phyloP scores from a whole-genome alignment of 2,797 vertebrate genomes.

The Emys orbicularis region DNA sequence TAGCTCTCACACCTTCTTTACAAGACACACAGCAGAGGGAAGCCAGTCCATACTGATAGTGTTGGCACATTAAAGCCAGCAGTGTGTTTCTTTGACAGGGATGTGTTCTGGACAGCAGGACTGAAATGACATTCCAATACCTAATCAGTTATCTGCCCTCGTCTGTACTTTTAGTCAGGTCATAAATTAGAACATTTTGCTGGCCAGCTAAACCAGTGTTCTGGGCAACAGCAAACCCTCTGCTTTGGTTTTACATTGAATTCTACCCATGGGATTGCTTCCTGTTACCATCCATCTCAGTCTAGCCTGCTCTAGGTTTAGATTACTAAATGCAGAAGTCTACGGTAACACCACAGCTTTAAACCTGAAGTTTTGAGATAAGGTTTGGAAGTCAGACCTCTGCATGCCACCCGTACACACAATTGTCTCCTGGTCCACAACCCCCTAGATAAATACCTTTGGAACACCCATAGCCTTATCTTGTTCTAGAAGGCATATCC shows the following conservation, averaged over 20 bases:
- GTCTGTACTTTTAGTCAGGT: background rate
- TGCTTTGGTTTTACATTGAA: background rate
- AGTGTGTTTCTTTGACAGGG: background rate
- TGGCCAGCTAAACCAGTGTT: background rate
- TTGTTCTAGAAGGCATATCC: accelerated
- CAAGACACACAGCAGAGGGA: background rate
- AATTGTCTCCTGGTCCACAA: background rate
- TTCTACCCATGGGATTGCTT: background rate
- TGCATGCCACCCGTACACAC: background rate
- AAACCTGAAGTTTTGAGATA: background rate
- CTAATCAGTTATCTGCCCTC: background rate
- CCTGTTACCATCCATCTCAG: background rate
- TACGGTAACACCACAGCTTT: background rate
- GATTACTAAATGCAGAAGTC: background rate
- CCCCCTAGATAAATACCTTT: background rate
- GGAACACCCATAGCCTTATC: background rate
- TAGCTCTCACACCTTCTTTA: background rate
- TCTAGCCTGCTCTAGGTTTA: background rate
- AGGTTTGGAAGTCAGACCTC: background rate
- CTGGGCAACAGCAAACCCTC: background rate
- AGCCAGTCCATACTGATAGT: background rate
- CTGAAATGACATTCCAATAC: background rate
- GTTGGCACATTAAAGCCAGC: accelerated
- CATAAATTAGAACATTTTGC: background rate
- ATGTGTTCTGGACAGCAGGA: background rate